Evolutionary conservation across 2,797 vertebrate species (phyloP).

Genomic region (Labeo calbasu): DNA sequence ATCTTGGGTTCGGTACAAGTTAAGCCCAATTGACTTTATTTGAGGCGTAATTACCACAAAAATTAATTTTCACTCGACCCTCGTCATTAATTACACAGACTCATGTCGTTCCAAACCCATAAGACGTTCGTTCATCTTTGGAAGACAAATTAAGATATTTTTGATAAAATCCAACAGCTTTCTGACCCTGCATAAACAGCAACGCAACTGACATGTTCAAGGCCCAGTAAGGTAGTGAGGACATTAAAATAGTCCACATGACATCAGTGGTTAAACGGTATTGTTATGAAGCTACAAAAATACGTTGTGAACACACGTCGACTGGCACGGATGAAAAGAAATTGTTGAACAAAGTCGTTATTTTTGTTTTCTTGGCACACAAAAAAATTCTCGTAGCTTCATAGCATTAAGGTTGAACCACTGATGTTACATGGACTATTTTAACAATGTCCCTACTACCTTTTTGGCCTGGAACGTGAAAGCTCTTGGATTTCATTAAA

Average conservation of each 20-base stretch:
- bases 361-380: neutral
- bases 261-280: too few relatives aligned
- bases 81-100: neutral
- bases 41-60: neutral
- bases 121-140: neutral
- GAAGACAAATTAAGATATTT: neutral
- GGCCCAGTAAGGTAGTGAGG: neutral
- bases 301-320: too few relatives aligned
- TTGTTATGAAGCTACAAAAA: too few relatives aligned
- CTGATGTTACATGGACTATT: neutral
- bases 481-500: neutral
- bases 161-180: neutral
- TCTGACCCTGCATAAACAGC: neutral
- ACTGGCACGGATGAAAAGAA: neutral
- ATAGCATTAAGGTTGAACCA: neutral
- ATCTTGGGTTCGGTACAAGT: neutral
- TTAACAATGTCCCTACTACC: too few relatives aligned
- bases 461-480: neutral
- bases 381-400: neutral
- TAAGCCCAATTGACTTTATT: neutral
- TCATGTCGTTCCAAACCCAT: neutral
- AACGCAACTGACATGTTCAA: neutral
- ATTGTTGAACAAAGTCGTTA: neutral
- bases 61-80: neutral
- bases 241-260: neutral